Evolutionary conservation across 2,113 vertebrate genomes (phyloP).

Genomic region (Barbus barbus): DNA sequence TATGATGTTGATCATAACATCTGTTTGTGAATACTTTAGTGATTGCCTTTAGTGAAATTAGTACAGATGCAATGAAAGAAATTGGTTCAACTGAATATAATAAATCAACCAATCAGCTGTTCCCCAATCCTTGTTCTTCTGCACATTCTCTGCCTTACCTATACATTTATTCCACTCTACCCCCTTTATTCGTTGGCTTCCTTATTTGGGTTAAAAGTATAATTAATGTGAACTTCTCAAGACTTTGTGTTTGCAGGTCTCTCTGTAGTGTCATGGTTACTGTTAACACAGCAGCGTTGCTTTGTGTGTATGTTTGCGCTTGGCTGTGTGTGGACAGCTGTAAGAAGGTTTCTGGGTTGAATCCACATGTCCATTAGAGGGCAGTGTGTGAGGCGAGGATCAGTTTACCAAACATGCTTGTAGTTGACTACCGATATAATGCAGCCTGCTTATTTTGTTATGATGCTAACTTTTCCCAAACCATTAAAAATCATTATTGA

Average conservation of each 20-base stretch:
- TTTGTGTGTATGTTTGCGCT: slow-evolving; percentile 29
- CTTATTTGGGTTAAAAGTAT: slow-evolving; percentile 9
- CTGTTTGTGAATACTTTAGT: no score
- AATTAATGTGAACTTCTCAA: slow-evolving; percentile 21
- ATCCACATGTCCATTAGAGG: slow-evolving; percentile 57
- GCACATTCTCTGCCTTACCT: background rate
- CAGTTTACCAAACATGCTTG: no score
- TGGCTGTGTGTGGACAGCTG: slow-evolving; percentile 18
- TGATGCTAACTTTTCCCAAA: no score
- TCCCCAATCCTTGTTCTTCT: background rate
- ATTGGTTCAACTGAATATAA: background rate
- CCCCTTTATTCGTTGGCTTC: background rate
- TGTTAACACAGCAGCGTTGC: slow-evolving; percentile 60
- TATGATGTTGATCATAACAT: background rate
- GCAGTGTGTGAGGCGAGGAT: no score
- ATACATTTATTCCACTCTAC: no score
- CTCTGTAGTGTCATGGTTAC: slow-evolving; percentile 63
- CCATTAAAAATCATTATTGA: no score
- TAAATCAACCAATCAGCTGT: background rate
- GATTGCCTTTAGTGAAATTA: no score
- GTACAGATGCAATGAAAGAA: background rate
- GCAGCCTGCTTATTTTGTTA: no score
- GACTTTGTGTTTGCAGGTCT: slow-evolving; percentile 31
- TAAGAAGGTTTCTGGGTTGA: background rate
- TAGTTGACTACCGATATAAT: no score